These are phyloP conservation scores for Stenodera caucasica DNA, from an alignment of 2,888 invertebrate species.

Conservation along the genomic window DNA sequence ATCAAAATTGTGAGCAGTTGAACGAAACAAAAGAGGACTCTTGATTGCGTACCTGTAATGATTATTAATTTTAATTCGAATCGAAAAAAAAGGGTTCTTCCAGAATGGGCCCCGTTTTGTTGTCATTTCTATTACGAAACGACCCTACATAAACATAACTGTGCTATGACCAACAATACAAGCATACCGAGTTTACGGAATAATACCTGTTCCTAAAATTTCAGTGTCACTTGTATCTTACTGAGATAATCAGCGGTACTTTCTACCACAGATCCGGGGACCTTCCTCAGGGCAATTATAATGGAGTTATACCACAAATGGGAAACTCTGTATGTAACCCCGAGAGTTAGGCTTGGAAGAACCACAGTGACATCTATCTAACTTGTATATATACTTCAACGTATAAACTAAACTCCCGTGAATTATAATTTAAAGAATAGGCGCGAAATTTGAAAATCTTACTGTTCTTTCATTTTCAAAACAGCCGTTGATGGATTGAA, in stretches of 20 bases:
- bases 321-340: conserved; percentile 55
- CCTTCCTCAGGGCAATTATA: conserved; percentile 56
- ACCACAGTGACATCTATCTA: conserved; percentile 23
- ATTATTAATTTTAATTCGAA: neutral
- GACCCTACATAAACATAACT: conserved; percentile 44
- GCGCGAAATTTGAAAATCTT: conserved; percentile 17
- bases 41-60: conserved; percentile 48
- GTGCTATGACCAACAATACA: conserved; percentile 51
- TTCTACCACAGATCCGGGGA: conserved; percentile 60
- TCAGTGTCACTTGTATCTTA: conserved; percentile 49
- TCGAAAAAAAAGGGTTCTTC: conserved; percentile 46
- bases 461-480: conserved; percentile 40
- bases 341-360: conserved; percentile 53
- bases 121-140: conserved; percentile 32
- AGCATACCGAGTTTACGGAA: conserved; percentile 42
- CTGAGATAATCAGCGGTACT: conserved; percentile 56
- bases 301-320: conserved; percentile 43
- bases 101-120: conserved; percentile 53
- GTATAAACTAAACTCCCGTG: conserved; percentile 18
- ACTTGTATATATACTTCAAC: conserved; percentile 27
- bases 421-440: conserved; percentile 21
- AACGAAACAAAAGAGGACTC: conserved; percentile 40
- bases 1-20: conserved; percentile 17
- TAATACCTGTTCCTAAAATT: conserved; percentile 43
- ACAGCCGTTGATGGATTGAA: conserved; percentile 33